phyloP scores from a whole-genome alignment of 2,797 vertebrate genomes.

The Fundulus diaphanus region DNA sequence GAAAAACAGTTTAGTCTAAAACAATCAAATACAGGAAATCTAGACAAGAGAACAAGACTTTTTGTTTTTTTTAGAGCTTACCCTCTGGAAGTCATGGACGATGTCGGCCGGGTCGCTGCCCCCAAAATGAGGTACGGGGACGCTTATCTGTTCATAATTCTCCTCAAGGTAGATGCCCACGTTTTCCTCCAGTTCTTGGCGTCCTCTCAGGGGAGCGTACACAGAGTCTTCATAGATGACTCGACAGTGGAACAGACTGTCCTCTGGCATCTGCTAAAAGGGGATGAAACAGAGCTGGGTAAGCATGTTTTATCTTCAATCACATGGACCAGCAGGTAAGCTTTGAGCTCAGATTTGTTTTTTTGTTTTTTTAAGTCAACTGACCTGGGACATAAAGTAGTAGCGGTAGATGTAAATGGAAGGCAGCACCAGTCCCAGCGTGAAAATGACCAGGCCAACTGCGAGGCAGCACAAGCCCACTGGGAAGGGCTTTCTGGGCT shows the following conservation, averaged over 20 bases:
- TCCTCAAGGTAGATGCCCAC: conserved; percentile 92
- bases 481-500: conserved; percentile 81
- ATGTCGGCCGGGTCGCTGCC: conserved; percentile 93
- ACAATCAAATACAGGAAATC: not conserved
- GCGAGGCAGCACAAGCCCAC: conserved; percentile 88
- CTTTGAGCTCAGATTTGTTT: not conserved
- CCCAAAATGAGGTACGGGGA: conserved; percentile 90
- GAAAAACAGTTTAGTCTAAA: conserved; percentile 4
- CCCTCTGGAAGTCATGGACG: conserved; percentile 94
- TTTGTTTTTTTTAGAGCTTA: conserved; percentile 71
- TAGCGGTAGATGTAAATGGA: conserved; percentile 91
- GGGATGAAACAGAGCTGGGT: conserved; percentile 30
- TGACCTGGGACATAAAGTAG: conserved; percentile 90
- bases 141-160: conserved; percentile 92
- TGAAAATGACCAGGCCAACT: conserved; percentile 86
- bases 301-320: conserved; percentile 26
- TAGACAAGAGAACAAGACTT: not conserved
- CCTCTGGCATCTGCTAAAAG: conserved; percentile 83
- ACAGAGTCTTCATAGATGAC: conserved; percentile 90
- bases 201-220: conserved; percentile 83
- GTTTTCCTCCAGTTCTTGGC: conserved; percentile 91
- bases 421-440: conserved; percentile 88
- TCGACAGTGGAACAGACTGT: conserved; percentile 91
- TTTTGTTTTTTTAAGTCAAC: conserved; percentile 1
- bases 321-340: not conserved